Percentiles rank a stretch among this genome's conserved stretches.
Evolutionary conservation across 2,797 vertebrate species (phyloP).

Genomic region (Megalops cyprinoides): DNA sequence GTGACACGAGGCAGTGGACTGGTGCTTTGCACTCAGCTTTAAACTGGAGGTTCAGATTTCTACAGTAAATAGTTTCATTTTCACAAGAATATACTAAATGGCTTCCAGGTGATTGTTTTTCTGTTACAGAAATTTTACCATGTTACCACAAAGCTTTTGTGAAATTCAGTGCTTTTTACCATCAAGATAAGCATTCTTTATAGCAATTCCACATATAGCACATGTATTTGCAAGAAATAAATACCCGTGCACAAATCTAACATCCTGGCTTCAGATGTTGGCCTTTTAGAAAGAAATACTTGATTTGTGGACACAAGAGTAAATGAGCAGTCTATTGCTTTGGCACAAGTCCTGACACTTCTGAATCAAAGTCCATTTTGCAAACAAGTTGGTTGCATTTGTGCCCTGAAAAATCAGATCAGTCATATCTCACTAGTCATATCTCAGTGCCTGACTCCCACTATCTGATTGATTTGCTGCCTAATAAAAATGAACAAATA

Average conservation of each 20-base stretch:
- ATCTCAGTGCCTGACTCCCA: not conserved
- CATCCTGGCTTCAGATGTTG: not conserved
- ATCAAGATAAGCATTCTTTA: not conserved
- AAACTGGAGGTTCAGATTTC: not conserved
- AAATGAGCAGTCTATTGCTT: not conserved
- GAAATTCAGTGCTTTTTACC: not conserved
- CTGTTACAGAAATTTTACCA: not conserved
- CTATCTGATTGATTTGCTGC: not conserved
- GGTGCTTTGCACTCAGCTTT: slow-evolving; percentile 2
- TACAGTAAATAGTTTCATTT: not conserved
- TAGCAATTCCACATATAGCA: not conserved
- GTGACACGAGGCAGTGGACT: not conserved
- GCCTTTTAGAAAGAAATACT: not conserved
- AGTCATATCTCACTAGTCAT: too few relatives aligned
- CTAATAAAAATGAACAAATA: not conserved
- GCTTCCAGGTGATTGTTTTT: not conserved
- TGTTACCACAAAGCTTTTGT: not conserved
- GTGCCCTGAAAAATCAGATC: not conserved
- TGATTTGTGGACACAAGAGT: not conserved
- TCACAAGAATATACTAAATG: not conserved
- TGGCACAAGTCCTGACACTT: not conserved
- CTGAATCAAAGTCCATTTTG: not conserved
- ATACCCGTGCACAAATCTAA: not conserved
- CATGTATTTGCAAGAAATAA: not conserved
- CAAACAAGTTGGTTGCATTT: not conserved